Evolutionary conservation across 92 coral and sea anemone genomes (phyloP).

Genomic region (Meandrina meandrites): DNA sequence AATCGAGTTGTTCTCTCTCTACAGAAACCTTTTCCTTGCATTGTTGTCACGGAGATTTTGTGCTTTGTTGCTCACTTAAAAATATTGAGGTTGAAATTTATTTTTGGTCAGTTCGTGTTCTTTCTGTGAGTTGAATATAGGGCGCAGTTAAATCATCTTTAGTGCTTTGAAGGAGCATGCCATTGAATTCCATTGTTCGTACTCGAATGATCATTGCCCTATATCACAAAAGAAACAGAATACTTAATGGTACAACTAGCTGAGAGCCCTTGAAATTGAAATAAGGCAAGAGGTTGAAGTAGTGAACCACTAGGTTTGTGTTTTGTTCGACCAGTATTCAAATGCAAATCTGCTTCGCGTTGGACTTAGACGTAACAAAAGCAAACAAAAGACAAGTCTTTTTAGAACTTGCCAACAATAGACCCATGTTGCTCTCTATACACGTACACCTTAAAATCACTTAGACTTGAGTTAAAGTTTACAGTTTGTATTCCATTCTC

Average conservation of each 20-base stretch:
- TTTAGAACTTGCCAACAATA: background rate
- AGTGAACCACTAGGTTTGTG: background rate
- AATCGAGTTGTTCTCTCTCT: background rate
- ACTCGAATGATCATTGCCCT: background rate
- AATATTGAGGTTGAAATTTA: background rate
- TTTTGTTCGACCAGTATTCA: background rate
- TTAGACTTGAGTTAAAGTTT: background rate
- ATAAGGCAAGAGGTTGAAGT: background rate
- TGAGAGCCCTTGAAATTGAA: conserved; percentile 15
- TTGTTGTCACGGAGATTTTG: background rate
- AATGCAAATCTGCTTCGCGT: conserved; percentile 18
- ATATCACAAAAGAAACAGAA: background rate
- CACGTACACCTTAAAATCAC: background rate
- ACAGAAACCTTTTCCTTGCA: background rate
- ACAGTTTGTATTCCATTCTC: background rate
- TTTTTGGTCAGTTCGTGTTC: background rate
- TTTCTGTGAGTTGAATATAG: background rate
- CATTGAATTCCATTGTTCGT: background rate
- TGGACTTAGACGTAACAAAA: conserved; percentile 4
- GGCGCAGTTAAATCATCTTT: background rate
- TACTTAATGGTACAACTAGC: background rate
- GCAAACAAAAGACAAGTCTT: conserved; percentile 20
- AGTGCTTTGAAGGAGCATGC: background rate
- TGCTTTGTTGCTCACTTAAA: background rate
- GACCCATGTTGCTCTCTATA: background rate